A percentile compares a stretch with the other conserved stretches of the same genome.
These are phyloP conservation scores for Nannobrachium achirus DNA, from an alignment of 2,113 vertebrate genomes.

Conservation along the genomic window DNA sequence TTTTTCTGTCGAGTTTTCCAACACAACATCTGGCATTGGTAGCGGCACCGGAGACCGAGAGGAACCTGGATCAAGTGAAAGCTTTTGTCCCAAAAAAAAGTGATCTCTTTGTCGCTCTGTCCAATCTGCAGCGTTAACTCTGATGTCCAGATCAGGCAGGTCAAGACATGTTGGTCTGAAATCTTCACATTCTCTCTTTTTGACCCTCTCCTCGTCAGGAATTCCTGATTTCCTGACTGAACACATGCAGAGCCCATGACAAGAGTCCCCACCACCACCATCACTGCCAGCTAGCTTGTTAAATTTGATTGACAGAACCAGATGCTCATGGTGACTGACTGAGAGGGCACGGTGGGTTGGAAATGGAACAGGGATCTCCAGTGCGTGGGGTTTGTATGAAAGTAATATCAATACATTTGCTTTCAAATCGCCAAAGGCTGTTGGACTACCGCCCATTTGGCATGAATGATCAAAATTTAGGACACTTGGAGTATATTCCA, in stretches of 20 bases:
- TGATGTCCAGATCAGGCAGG: too few species aligned
- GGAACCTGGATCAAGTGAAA: too few species aligned
- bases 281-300: conserved; percentile 48
- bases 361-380: conserved; percentile 45
- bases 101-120: too few species aligned
- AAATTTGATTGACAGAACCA: conserved; percentile 66
- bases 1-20: too few species aligned
- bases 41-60: too few species aligned
- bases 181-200: conserved; percentile 13
- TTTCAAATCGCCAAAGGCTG: neutral
- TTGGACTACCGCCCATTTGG: conserved; percentile 29
- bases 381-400: conserved; percentile 30
- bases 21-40: too few species aligned
- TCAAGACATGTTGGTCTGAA: too few species aligned
- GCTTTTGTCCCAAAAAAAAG: too few species aligned
- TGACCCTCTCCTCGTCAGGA: neutral
- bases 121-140: too few species aligned
- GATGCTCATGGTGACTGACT: conserved; percentile 54
- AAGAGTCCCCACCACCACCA: too few species aligned
- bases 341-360: conserved; percentile 34
- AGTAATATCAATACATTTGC: conserved; percentile 29
- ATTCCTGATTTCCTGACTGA: too few species aligned
- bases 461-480: conserved; percentile 40
- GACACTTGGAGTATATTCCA: neutral
- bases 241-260: too few species aligned